Evolutionary conservation across 1,140 invertebrate species (phyloP), one percentile per base, ranked within the genome.

Genomic region (Penaeus chinensis): DNA sequence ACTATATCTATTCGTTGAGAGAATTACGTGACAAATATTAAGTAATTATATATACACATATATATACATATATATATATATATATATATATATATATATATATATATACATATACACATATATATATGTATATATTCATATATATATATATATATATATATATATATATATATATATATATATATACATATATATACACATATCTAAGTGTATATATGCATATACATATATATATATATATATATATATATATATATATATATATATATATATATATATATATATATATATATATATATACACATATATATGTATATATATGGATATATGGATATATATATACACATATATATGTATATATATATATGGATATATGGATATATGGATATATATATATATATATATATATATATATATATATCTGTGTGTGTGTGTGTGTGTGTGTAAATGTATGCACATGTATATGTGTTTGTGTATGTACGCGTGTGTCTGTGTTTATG

Each of bases 151-250:
- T 42, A 42, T 42, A 42, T 42, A 42, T 42, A 42, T 42, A 42
- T 42, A 42, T 42, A 42, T 42, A 42, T 42, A 42, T 42, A 42
- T 42, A 42, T 42, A 42, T 42, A 24, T 66, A 66, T 66, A 66
- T 66, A 66, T 24, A 22, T 24, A 24, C 5, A 66, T 66, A 66
- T 24, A 66, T 66, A 66, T 5, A 66, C 5, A 66, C 4, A 66
- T 66, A 66, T 24, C 3, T 66, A 66, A 3, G 5, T 66, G 5
- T 24, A 66, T 66, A 66, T 24, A 66, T 66, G 5, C 5, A 66
- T 66, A 66, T 66, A 66, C 5, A 66, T 66, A 66, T 66, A 66
- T 66, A 66, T 66, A 66, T 66, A 8, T 66, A 66, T 66, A 66
- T 66, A 66, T 22, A 22, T 13, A 66, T 66, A 66, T 13, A 66